Percentiles rank a stretch among this genome's conserved stretches.
Conservation (phyloP, 1,140 invertebrate genomes). For the Drosophila miranda region DNA sequence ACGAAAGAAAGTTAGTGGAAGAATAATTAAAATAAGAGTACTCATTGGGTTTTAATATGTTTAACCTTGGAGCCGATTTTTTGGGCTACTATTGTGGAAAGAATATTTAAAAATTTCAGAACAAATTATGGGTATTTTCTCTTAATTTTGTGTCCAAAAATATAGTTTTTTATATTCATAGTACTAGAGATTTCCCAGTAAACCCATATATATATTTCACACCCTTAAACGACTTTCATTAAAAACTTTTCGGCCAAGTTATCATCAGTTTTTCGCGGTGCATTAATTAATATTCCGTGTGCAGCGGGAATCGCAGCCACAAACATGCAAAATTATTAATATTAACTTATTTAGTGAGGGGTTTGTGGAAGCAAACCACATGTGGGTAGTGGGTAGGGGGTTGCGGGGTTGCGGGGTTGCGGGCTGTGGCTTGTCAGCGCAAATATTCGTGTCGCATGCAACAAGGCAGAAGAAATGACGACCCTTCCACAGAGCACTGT, state of each 20-base stretch:
- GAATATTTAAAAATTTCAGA: too few species aligned
- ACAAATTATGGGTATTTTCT: background rate
- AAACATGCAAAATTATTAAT: slow-evolving; percentile 59
- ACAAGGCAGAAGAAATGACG: slow-evolving; percentile 46
- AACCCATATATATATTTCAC: too few species aligned
- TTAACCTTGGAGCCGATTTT: too few species aligned
- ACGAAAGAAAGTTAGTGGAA: too few species aligned
- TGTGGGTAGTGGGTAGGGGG: background rate
- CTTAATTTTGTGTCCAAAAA: background rate
- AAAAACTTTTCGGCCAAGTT: slow-evolving; percentile 10
- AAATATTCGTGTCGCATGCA: slow-evolving; percentile 68
- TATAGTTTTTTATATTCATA: too few species aligned
- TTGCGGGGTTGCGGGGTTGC: slow-evolving; percentile 46
- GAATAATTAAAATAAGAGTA: background rate
- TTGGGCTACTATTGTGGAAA: too few species aligned
- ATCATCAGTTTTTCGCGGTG: slow-evolving; percentile 9
- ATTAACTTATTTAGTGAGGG: slow-evolving; percentile 59
- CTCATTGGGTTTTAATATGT: too few species aligned
- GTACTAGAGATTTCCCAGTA: too few species aligned
- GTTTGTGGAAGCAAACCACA: background rate
- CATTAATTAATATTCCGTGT: slow-evolving; percentile 46
- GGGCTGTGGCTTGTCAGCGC: slow-evolving; percentile 65
- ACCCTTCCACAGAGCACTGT: background rate
- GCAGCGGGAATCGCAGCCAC: slow-evolving; percentile 22
- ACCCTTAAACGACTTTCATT: background rate